A percentile compares a stretch with the other conserved stretches of the same genome.
phyloP scores from a whole-genome alignment of 2,113 vertebrate genomes.

The Serinus canaria region DNA sequence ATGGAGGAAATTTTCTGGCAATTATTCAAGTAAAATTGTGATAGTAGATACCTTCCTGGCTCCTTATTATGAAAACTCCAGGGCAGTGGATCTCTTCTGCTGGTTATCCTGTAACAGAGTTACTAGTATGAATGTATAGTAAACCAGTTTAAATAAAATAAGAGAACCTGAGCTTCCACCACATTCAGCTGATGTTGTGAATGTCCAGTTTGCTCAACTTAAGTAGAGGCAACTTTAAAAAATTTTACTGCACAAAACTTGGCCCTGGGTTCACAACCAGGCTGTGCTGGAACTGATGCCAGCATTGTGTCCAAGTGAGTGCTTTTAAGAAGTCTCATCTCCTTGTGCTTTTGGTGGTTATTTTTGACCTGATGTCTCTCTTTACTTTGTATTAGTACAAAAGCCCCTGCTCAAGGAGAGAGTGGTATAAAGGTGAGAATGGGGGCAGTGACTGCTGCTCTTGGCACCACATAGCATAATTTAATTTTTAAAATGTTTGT shows the following conservation, averaged over 20 bases:
- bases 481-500: not conserved
- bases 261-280: not conserved
- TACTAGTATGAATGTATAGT: not conserved
- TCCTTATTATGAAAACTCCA: not conserved
- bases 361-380: not conserved
- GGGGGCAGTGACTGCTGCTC: not conserved
- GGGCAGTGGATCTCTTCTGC: not conserved
- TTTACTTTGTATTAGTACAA: not conserved
- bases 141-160: not conserved
- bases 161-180: not conserved
- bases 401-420: not conserved
- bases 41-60: not conserved
- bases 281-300: not conserved
- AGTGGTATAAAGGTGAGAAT: not conserved
- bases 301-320: not conserved
- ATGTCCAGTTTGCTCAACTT: not conserved
- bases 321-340: not conserved
- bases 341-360: not conserved
- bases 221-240: not conserved
- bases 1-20: not conserved
- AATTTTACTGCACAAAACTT: not conserved
- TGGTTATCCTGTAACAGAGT: not conserved
- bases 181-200: not conserved
- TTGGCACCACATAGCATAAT: not conserved
- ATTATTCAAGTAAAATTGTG: not conserved